Evolutionary conservation across 2,113 vertebrate species (phyloP), one percentile per base, ranked within the genome.

Genomic region (Raja brachyura): DNA sequence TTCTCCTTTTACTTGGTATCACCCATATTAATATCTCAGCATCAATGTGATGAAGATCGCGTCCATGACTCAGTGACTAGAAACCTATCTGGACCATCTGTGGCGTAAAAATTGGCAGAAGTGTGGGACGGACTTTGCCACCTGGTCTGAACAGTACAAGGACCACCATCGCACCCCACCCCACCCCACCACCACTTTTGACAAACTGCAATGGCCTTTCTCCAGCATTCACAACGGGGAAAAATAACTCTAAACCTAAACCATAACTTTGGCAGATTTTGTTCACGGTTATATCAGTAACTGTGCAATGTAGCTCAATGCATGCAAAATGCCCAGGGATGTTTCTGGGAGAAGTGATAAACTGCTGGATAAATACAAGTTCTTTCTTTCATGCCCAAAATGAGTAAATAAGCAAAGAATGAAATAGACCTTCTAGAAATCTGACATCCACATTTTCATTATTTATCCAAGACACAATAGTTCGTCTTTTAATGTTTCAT

Each of bases 391-490:
- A 88, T 31, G 28, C 61, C 13, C n/a, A n/a, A 61, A 88, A 88
- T 33, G 59, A 66, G 81, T 28, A 85, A 85, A 16, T 85, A 14
- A 16, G 81, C 83, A 88, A n/a, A 61, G n/a, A 63, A 88, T 18
- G 4, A 88, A 88, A 88, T 63, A 31, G 59, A 88, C 59, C 31
- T 88, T 61, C 59, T 1, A 16, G 14, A 88, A 48, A 63, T 88
- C n/a, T 63, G 28, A 63, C 59, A 63, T 63, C 4, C 28, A 63
- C 56, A 3, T 25, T 63, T 88, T 14, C 31, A 63, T 88, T 88
- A 88, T 88, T 88, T 88, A 86, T 63, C 59, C 18, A 13, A 63
- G n/a, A 63, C 83, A 66, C 83, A 63, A 88, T 63, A 13, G 83
- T 61, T 86, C 56, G n/a, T 63, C 63, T 33, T 63, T 88, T 63